Conservation (phyloP, 2,888 invertebrate species). For the Muscina levida region DNA sequence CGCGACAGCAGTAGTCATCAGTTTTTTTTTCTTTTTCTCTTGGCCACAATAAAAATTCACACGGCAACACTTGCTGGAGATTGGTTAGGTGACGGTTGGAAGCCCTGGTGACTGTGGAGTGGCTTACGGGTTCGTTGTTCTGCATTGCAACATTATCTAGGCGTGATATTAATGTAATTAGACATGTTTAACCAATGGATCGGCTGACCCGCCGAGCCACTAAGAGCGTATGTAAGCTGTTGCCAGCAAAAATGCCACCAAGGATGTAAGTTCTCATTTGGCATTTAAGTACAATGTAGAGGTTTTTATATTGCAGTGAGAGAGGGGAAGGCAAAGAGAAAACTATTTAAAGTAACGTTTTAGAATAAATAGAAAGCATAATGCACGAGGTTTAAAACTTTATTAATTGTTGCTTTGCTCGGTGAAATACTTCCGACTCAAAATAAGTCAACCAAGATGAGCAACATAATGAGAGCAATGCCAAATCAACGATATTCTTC, state of each 20-base stretch:
- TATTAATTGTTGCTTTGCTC: no score
- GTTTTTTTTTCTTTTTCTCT: slow-evolving; percentile 56
- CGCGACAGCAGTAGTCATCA: neutral
- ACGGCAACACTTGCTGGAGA: slow-evolving; percentile 64
- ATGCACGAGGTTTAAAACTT: no score
- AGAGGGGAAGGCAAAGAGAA: no score
- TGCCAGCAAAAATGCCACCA: slow-evolving; percentile 44
- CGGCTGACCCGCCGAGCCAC: neutral
- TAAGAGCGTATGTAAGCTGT: slow-evolving; percentile 3
- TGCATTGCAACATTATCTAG: slow-evolving; percentile 53
- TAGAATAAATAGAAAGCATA: no score
- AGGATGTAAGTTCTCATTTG: slow-evolving; percentile 30
- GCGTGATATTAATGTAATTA: slow-evolving; percentile 65
- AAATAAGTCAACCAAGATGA: no score
- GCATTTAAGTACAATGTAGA: neutral
- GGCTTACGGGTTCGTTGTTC: neutral
- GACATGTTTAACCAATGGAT: slow-evolving; percentile 59
- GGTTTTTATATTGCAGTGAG: no score
- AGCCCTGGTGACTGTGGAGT: slow-evolving; percentile 4
- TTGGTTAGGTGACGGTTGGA: slow-evolving; percentile 25
- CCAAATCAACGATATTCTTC: no score
- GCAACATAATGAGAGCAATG: no score
- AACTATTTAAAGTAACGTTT: no score
- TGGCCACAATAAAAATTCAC: slow-evolving; percentile 50
- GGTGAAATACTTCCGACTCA: no score